phyloP scores from a whole-genome alignment of 92 coral and sea anemone species.

The Virgularia gustaviana region DNA sequence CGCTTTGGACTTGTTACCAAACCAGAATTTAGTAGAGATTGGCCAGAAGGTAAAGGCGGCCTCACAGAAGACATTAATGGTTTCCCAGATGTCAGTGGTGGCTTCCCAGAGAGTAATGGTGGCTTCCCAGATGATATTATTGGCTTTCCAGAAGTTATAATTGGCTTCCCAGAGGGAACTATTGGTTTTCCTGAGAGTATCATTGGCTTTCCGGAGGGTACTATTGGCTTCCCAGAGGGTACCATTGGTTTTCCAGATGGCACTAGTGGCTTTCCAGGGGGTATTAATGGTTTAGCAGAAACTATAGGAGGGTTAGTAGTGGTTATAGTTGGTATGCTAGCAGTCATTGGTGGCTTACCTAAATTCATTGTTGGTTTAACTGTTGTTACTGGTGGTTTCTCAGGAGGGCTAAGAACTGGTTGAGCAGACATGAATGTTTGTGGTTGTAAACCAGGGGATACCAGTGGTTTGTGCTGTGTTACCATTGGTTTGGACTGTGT shows the following conservation, averaged over 20 bases:
- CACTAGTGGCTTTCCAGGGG: conserved; percentile 11
- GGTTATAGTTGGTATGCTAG: conserved; percentile 6
- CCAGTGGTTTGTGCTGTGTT: too few species aligned
- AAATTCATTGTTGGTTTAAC: background rate
- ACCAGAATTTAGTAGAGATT: too few species aligned
- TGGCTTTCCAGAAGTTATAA: conserved; percentile 14
- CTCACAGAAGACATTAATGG: background rate
- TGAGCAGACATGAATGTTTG: background rate
- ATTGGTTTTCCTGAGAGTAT: background rate
- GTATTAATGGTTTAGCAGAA: background rate
- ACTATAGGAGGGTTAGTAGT: background rate
- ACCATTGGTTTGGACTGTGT: too few species aligned
- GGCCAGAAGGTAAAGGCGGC: too few species aligned
- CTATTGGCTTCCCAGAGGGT: too few species aligned
- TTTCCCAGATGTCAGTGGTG: too few species aligned
- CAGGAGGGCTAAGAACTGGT: too few species aligned
- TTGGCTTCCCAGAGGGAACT: too few species aligned
- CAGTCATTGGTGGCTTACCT: background rate
- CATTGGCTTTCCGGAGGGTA: conserved; percentile 5
- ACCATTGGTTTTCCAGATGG: background rate
- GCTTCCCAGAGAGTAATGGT: too few species aligned
- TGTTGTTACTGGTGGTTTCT: conserved; percentile 12
- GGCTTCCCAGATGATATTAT: background rate
- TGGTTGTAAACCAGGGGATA: too few species aligned
- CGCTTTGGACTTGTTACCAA: conserved; percentile 22